phyloP scores from a whole-genome alignment of 2,113 vertebrate species.

The Puffinus mauretanicus region DNA sequence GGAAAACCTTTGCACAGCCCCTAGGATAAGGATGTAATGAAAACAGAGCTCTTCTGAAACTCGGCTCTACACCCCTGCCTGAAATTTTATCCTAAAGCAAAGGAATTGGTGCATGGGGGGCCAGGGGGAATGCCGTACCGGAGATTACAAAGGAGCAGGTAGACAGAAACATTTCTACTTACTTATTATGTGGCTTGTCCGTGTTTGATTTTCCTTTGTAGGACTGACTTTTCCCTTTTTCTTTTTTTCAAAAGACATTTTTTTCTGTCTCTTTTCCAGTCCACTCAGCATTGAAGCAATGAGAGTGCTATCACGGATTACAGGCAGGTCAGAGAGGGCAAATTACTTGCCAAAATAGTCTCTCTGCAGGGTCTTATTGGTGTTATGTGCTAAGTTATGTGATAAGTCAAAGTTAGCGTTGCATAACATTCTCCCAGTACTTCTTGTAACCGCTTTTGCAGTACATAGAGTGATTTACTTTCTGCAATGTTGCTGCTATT shows the following conservation, averaged over 20 bases:
- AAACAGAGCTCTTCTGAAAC: background rate
- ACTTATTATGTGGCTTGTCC: background rate
- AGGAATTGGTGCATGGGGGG: background rate
- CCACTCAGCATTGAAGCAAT: conserved; percentile 5
- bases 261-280: conserved; percentile 23
- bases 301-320: conserved; percentile 30
- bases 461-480: background rate
- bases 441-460: background rate
- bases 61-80: fast-evolving
- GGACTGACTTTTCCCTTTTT: background rate
- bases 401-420: conserved; percentile 63
- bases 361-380: conserved; percentile 39
- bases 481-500: background rate
- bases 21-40: background rate
- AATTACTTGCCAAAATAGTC: conserved; percentile 63
- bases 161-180: background rate
- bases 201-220: background rate
- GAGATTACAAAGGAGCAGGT: background rate
- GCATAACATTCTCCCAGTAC: conserved; percentile 33
- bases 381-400: conserved; percentile 43
- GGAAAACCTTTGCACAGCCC: background rate
- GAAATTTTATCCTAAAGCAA: background rate
- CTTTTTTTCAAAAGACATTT: background rate
- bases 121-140: too few species aligned
- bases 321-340: conserved; percentile 57